Base-by-base conservation (phyloP, 1,140 invertebrate genomes). In the Drosophila gunungcola region DNA sequence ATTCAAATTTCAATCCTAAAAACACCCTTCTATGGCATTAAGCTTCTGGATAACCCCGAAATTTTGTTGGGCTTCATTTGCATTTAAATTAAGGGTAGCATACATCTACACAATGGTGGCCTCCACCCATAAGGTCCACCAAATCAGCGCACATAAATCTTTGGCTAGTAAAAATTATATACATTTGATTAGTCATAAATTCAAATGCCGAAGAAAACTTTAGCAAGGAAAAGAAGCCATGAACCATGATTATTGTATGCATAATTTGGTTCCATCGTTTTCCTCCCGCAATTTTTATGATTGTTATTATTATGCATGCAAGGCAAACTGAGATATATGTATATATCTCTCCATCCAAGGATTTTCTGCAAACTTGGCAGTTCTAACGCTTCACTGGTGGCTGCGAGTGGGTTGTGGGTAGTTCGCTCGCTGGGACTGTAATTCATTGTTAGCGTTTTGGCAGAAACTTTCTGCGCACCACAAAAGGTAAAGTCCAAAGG, bases 231-330 rank as follows among this genome's bases (percentile, higher is more conserved):
- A 70, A 46, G 21, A 41, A 57, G 65, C 65, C 68, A 72, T 70
- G 68, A 57, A 42, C 65, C 52, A 72, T 73, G 70, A 73, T 73
- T 73, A 73, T 73, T 73, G 67, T 73, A 73, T 85, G 77, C 81
- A 84, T 84, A 84, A 84, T 84, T 63, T 52, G 48, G 56, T 69
- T 70, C 16, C 42, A 41, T 55, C 49, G 16, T 41, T 12, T 29
- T 43, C 34, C 13, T 48, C 36, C 12, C 46, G 34, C 52, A 68
- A 65, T 67, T 88, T 86, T 88, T 86, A 86, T 86, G 83, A 83
- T 80, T 78, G 80, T 79, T 76, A 80, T 83, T 80, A 84, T 83
- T 84, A 83, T 83, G 80, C 81, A 83, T 80, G 80, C 80, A 79
- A n/a, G 58, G 41, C 38, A 51, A 49, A 21, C 43, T n/a, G 16